Evolutionary conservation across 2,888 invertebrate species (phyloP).

Genomic region (Cremastinae sp.): DNA sequence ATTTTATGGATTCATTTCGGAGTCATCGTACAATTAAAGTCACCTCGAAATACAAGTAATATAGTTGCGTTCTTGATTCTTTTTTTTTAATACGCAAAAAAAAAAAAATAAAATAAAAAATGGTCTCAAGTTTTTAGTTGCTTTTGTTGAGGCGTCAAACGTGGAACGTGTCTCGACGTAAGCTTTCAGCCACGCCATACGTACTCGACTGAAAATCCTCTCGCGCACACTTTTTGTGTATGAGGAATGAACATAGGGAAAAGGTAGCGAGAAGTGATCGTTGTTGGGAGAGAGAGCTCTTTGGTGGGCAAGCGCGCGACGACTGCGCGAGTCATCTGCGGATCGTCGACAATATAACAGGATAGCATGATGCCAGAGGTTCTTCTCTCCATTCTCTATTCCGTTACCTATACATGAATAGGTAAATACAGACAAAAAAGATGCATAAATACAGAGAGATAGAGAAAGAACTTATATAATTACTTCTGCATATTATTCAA

Average conservation of each 20-base stretch:
- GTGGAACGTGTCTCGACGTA: not conserved
- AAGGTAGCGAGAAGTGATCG: conserved; percentile 31
- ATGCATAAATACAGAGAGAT: no score
- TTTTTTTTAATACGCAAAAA: not conserved
- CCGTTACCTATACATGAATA: conserved; percentile 1
- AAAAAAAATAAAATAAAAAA: no score
- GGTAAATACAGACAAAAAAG: not conserved
- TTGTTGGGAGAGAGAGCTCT: conserved; percentile 6
- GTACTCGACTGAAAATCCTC: conserved; percentile 44
- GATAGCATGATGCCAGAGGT: conserved; percentile 65
- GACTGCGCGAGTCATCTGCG: conserved; percentile 79
- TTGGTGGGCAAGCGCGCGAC: conserved; percentile 69
- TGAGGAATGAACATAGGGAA: conserved; percentile 32
- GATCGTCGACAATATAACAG: conserved; percentile 73
- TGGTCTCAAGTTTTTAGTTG: not conserved
- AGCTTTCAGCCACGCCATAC: conserved; percentile 32
- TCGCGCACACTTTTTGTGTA: not conserved
- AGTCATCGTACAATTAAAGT: no score
- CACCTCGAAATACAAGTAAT: no score
- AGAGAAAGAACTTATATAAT: no score
- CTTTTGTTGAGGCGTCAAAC: conserved; percentile 4
- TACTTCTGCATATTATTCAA: no score
- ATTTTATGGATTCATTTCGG: no score
- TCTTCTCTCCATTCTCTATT: not conserved
- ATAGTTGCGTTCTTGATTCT: no score